Conservation (phyloP, 1,140 invertebrate species). For the Littorina saxatilis region DNA sequence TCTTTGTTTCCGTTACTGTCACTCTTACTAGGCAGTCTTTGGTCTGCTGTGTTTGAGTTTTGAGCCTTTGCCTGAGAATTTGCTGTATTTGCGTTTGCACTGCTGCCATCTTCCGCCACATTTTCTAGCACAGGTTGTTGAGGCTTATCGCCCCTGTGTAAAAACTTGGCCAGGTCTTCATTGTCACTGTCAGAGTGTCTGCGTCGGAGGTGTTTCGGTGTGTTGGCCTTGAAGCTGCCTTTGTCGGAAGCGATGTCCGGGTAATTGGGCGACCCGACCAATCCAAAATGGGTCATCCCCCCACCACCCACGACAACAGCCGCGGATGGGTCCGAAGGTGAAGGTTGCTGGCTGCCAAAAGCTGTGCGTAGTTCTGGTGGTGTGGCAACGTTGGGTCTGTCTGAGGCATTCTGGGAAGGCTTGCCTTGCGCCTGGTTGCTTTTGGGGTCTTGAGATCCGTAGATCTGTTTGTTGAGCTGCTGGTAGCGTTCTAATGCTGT, state of each 20-base stretch:
- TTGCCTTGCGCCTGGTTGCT: not conserved
- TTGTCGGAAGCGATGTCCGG: slow-evolving; percentile 72
- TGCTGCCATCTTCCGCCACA: slow-evolving; percentile 37
- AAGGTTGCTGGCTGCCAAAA: slow-evolving; percentile 42
- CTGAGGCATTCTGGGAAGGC: not conserved
- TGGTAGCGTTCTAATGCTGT: slow-evolving; percentile 69
- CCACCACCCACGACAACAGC: slow-evolving; percentile 28
- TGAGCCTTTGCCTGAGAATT: not conserved
- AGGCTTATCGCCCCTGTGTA: slow-evolving; percentile 45
- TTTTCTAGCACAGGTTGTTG: slow-evolving; percentile 49
- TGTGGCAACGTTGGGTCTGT: slow-evolving; percentile 4
- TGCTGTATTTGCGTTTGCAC: not conserved
- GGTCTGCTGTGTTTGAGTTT: not conserved
- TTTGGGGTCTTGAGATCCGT: slow-evolving; percentile 47
- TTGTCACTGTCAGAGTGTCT: slow-evolving; percentile 71
- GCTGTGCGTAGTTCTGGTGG: slow-evolving; percentile 41
- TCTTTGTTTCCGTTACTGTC: too few relatives aligned
- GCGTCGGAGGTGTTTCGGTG: slow-evolving; percentile 65
- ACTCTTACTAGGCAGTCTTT: not conserved
- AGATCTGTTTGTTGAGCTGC: slow-evolving; percentile 54
- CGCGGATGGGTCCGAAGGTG: not conserved
- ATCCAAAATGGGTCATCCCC: slow-evolving; percentile 47
- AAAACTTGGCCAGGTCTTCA: slow-evolving; percentile 64
- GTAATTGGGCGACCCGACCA: slow-evolving; percentile 58
- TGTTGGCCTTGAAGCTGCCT: slow-evolving; percentile 67